Evolutionary conservation across 2,113 vertebrate species (phyloP).

Genomic region (Origma solitaria): DNA sequence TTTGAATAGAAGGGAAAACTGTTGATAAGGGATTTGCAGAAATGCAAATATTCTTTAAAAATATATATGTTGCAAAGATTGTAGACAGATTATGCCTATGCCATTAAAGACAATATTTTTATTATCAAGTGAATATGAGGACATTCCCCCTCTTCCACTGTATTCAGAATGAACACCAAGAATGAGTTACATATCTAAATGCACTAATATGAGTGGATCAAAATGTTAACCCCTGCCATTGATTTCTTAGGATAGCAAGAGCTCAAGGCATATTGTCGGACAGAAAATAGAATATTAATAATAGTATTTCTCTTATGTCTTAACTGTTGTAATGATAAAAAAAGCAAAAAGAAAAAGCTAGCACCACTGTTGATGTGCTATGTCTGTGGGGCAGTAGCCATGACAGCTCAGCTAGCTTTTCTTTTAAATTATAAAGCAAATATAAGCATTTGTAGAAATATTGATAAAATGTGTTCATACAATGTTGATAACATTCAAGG

Average conservation of each 20-base stretch:
- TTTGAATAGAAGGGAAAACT: not conserved
- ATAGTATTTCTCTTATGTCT: not conserved
- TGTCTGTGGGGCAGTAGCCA: not conserved
- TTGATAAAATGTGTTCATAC: not conserved
- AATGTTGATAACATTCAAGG: not conserved
- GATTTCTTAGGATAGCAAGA: not conserved
- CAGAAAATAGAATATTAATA: not conserved
- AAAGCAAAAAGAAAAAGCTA: not conserved
- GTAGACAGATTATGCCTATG: not conserved
- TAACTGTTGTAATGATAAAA: not conserved
- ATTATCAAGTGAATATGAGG: not conserved
- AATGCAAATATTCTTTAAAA: not conserved
- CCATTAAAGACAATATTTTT: not conserved
- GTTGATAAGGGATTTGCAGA: not conserved
- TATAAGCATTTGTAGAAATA: not conserved
- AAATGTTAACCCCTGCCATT: not conserved
- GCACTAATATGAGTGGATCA: not conserved
- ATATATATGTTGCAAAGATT: not conserved
- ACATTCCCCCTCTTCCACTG: not conserved
- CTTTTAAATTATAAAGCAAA: slow-evolving; percentile 30
- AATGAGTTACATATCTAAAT: not conserved
- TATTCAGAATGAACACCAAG: not conserved
- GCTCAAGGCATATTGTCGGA: not conserved
- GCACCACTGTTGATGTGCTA: not conserved
- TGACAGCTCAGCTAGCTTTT: not conserved